These are phyloP conservation scores for Listronotus oregonensis DNA, from an alignment of 1,140 invertebrate genomes.

Conservation along the genomic window DNA sequence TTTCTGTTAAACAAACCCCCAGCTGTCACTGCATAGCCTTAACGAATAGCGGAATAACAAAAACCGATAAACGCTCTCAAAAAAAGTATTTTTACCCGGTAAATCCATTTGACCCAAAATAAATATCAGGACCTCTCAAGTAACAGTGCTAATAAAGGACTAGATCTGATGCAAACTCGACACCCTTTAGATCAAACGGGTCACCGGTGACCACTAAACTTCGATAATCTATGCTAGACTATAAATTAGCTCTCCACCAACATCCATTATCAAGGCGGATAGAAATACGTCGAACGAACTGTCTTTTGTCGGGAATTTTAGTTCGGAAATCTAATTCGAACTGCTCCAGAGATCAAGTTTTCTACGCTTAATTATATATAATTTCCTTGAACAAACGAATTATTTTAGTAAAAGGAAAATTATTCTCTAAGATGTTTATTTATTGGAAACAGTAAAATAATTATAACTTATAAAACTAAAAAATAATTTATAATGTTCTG, in stretches of 20 bases:
- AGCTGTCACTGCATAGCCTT: too few species aligned
- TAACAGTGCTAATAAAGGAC: constrained; percentile 41
- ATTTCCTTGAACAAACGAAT: too few species aligned
- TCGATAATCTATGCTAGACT: constrained; percentile 41
- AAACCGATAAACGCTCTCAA: too few species aligned
- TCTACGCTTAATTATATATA: too few species aligned
- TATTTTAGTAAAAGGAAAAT: too few species aligned
- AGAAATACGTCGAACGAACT: constrained; percentile 35
- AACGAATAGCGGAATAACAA: too few species aligned
- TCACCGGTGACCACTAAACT: constrained; percentile 42
- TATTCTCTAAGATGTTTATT: too few species aligned
- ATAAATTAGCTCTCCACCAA: constrained; percentile 44
- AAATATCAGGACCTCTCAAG: constrained; percentile 1
- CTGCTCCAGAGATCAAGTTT: not conserved
- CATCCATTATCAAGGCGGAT: constrained; percentile 42
- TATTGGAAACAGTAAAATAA: too few species aligned
- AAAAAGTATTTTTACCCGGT: not conserved
- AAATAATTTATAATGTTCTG: too few species aligned
- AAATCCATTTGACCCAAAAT: not conserved
- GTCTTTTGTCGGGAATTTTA: constrained; percentile 42
- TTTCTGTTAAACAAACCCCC: too few species aligned
- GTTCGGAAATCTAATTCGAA: not conserved
- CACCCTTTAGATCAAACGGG: constrained; percentile 40
- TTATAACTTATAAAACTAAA: too few species aligned
- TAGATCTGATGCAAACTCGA: constrained; percentile 38